Conservation (phyloP, 2,888 invertebrate genomes). For the Lasioglossum figueresi region DNA sequence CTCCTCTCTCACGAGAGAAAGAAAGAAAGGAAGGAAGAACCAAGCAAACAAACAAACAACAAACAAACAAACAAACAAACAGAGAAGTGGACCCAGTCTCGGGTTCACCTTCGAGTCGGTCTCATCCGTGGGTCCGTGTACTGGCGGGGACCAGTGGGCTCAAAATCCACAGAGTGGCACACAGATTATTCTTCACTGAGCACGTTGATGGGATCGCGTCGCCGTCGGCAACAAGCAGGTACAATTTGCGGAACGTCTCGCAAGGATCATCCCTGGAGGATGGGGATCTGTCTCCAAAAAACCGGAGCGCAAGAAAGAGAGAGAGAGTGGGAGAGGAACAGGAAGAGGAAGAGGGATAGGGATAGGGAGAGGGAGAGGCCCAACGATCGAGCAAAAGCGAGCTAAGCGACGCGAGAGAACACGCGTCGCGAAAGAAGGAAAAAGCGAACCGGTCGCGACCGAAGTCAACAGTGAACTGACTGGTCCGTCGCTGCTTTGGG, state of each 20-base stretch:
- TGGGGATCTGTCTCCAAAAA: conserved; percentile 7
- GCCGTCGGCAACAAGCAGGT: conserved; percentile 5
- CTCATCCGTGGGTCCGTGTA: conserved; percentile 45
- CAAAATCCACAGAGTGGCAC: not conserved
- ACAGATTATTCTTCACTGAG: conserved; percentile 8
- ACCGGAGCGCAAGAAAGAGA: not conserved
- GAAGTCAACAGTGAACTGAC: conserved; percentile 83
- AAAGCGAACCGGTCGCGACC: conserved; percentile 78
- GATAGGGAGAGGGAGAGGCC: not conserved
- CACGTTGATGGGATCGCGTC: conserved; percentile 2
- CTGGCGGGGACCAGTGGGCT: not conserved
- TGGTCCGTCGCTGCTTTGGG: conserved; percentile 77
- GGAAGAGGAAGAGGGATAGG: not conserved
- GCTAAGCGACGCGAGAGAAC: conserved; percentile 25
- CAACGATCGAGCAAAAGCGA: not conserved
- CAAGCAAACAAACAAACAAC: too few species aligned
- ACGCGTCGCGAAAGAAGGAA: conserved; percentile 46
- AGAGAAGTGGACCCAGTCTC: conserved; percentile 10
- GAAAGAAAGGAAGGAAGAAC: not conserved
- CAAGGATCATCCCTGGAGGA: not conserved
- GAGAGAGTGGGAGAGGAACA: not conserved
- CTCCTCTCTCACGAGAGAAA: not conserved
- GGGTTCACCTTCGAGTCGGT: conserved; percentile 56
- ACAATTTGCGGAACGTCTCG: not conserved
- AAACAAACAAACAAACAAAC: not conserved